Base-by-base conservation (phyloP, 2,888 invertebrate genomes). In the Cephus pygmeus region DNA sequence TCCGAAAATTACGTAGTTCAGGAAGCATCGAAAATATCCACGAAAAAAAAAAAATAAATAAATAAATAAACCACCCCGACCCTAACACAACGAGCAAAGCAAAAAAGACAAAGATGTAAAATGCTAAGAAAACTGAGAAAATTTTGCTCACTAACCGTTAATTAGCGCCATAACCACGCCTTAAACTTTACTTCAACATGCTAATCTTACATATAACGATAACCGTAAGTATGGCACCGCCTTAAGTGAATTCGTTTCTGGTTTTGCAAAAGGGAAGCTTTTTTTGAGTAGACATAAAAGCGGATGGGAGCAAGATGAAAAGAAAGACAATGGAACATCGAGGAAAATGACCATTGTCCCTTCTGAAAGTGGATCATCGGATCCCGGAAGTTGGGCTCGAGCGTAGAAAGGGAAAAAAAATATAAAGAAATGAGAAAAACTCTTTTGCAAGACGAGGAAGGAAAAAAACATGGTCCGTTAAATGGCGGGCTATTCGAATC, bases 121-220 rank as follows among this genome's bases (percentile, higher is more conserved):
- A 23, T 9, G 56, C 56, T 56, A 56, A 9, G 56, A 56, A 56
- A 56, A 56, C 35, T 56, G 23, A 23, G 0, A 56, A 56, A 56
- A 23, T 9, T 56, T 23, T 56, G 56, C 34, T 34, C n/a, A 33
- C 35, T 74, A 74, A 74, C 74, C 35, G 35, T 74, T 31, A 31
- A 35, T 31, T 74, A 74, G 74, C 35, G 74, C 34, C 74, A 35
- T 74, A 74, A 74, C 35, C 74, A 35, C 74, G 74, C 74, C 74
- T 74, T 34, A 74, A 74, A 30, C 74, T 71, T 71, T 33, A 31
- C 34, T 30, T 31, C 15, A 15, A 31, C 35, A 35, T 12, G 30
- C 34, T 35, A 74, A 74, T 74, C n/a, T n/a, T 35, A 74, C 35
- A 23, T 74, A 74, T 35, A 36, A 74, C 74, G 71, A 71, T 71